Evolutionary conservation across 1,140 invertebrate genomes (phyloP), one percentile per base, ranked within the genome.

Genomic region (Chlorops oryzae): DNA sequence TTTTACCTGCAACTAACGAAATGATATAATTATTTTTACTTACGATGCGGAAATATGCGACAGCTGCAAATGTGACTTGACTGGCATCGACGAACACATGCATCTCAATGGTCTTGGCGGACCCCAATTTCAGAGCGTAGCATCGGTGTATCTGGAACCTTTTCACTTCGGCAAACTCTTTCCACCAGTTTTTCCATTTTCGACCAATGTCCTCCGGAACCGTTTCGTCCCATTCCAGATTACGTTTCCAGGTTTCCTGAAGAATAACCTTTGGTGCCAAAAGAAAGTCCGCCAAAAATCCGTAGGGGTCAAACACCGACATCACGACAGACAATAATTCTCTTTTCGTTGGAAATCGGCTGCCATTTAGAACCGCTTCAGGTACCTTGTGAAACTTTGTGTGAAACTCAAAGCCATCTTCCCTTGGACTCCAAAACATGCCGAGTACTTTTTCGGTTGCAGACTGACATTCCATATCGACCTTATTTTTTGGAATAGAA

Each of bases 161-260:
- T 9, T 44, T 37, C 5, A 58, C 17, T 2, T 39, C 9, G 6
- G 47, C 6, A 20, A 62, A 50, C 22, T 52, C 35, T 7, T 35
- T 24, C 13, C 54, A 27, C 60, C 57, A 58, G 13, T n/a, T 9
- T 32, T 38, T 55, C 56, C 59, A 39, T 35, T 32, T 10, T 23
- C 13, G 6, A 40, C 27, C 42, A 54, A 40, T 5, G 23, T n/a
- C 2, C 46, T 27, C 6, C 3, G 13, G 42, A 20, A 9, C 28
- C n/a, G n/a, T n/a, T n/a, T 61, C 51, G 22, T 75, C 67, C 73
- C 73, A 75, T 18, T 56, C 58, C 9, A 70, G 28, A 9, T 55
- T 52, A 52, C 6, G 40, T 15, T 58, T 48, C 63, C 70, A 73
- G 10, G 72, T 57, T 5, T 66, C 50, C 58, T 75, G 73, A 1